phyloP scores from a whole-genome alignment of 1,140 invertebrate genomes.

The Callitettix versicolor region DNA sequence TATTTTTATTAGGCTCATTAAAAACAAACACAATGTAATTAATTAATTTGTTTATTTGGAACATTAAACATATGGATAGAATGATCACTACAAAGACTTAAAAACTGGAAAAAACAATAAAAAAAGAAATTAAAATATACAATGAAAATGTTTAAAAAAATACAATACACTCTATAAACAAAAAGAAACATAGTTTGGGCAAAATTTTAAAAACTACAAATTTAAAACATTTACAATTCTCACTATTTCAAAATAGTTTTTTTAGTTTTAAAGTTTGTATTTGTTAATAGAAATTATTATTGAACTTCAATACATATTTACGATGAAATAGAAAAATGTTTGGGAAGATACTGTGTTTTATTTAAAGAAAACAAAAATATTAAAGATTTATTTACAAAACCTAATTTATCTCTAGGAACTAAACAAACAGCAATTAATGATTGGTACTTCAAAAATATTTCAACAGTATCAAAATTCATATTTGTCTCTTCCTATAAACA shows the following conservation, averaged over 20 bases:
- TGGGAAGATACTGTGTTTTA: background rate
- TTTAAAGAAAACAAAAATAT: conserved; percentile 1
- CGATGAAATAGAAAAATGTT: background rate
- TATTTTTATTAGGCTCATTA: no score
- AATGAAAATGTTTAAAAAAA: conserved; percentile 4
- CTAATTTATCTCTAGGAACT: background rate
- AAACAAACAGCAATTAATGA: background rate
- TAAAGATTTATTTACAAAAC: background rate
- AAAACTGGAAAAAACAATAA: background rate
- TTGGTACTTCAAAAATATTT: no score
- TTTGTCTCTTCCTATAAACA: no score
- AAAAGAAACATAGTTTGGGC: no score
- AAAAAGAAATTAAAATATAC: conserved; percentile 9
- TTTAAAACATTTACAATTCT: conserved; percentile 4
- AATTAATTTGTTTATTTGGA: conserved; percentile 11
- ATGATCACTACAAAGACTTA: conserved; percentile 10
- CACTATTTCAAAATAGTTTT: background rate
- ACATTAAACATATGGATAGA: conserved; percentile 5
- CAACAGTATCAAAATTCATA: no score
- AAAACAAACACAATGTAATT: no score
- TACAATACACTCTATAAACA: no score
- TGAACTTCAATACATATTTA: background rate
- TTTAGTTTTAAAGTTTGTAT: no score
- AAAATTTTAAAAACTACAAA: conserved; percentile 5
- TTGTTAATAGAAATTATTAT: background rate